Percentiles rank a stretch among this genome's conserved stretches.
Conservation (phyloP, 1,140 invertebrate genomes). For the Nebria ingens region DNA sequence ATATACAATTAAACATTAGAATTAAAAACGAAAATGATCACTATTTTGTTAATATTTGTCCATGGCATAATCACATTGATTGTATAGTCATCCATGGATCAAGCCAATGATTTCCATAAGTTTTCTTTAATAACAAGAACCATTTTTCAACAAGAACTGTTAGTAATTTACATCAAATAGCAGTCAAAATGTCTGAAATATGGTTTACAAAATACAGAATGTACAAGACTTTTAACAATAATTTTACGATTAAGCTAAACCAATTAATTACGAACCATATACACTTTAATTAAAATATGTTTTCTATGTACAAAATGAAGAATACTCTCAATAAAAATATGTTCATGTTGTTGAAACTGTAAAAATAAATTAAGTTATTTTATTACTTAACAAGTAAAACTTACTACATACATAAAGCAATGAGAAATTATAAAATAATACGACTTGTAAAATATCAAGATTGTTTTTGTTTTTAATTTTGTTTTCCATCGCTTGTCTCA, state of each 20-base stretch:
- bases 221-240: constrained; percentile 7
- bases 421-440: not conserved
- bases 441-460: constrained; percentile 3
- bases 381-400: not conserved
- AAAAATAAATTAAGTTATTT: constrained; percentile 6
- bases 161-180: constrained; percentile 1
- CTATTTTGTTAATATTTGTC: not conserved
- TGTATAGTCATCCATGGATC: not conserved
- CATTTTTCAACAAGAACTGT: not conserved
- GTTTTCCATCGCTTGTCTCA: no score
- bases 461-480: not conserved
- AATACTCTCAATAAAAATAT: constrained; percentile 2
- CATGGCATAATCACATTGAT: not conserved
- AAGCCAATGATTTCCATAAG: not conserved
- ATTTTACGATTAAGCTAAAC: not conserved
- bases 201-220: not conserved
- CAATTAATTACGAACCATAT: not conserved
- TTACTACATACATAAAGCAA: constrained; percentile 1
- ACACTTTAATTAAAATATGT: not conserved
- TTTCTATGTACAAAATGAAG: not conserved
- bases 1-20: constrained; percentile 8
- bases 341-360: constrained; percentile 4
- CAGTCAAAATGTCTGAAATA: not conserved
- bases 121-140: not conserved
- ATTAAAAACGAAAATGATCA: not conserved